Evolutionary conservation across 2,113 vertebrate species (phyloP).

Genomic region (Etia nguti): DNA sequence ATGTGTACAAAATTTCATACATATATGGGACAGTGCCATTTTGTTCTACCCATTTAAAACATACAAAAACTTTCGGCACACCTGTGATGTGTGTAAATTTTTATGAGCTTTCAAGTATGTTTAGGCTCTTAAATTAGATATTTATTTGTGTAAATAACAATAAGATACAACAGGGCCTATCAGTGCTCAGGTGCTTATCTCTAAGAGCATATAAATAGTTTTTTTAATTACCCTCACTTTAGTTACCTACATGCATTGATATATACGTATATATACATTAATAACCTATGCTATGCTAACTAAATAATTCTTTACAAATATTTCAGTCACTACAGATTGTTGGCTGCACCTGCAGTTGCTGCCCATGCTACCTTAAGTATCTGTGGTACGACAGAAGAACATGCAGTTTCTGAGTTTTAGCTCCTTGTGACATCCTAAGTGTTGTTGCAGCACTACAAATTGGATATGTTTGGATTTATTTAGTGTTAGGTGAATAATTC

Average conservation of each 20-base stretch:
- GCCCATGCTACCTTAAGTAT: neutral
- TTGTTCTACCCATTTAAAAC: neutral
- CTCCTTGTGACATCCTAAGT: neutral
- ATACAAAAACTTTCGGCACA: neutral
- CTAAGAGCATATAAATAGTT: neutral
- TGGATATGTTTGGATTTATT: neutral
- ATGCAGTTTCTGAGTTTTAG: neutral
- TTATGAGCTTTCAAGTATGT: neutral
- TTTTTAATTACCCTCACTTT: neutral
- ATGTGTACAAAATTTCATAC: neutral
- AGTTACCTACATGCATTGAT: neutral
- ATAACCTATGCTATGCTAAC: neutral
- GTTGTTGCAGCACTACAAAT: neutral
- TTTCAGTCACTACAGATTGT: neutral
- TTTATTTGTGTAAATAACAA: neutral
- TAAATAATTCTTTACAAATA: neutral
- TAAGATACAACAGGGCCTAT: neutral
- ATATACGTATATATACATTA: neutral
- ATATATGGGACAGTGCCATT: neutral
- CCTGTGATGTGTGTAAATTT: neutral
- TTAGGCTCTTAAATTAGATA: neutral
- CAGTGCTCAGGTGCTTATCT: neutral
- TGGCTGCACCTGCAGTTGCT: neutral
- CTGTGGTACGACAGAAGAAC: neutral
- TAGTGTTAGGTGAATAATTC: neutral